Conservation (phyloP, 2,888 invertebrate species). For the Eumacrocentrus americanus region DNA sequence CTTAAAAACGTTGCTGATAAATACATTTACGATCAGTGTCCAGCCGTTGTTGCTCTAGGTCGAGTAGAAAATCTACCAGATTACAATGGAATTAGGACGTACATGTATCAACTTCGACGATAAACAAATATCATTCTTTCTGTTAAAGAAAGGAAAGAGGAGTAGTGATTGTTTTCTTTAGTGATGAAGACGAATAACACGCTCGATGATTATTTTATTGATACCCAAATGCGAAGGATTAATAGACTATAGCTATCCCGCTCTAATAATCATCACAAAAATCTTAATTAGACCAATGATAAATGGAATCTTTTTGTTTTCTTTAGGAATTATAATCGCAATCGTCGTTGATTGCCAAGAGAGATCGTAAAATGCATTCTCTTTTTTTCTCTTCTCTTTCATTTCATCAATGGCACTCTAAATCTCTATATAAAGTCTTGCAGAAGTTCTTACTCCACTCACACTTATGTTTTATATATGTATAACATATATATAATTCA, state of each 20-base stretch:
- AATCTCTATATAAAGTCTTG: constrained; percentile 6
- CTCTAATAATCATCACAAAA: constrained; percentile 6
- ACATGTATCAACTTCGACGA: too few relatives aligned
- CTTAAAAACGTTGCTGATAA: too few relatives aligned
- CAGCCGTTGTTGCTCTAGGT: too few relatives aligned
- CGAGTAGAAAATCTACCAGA: too few relatives aligned
- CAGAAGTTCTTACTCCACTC: constrained; percentile 6
- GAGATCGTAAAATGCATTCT: not conserved
- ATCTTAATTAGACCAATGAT: constrained; percentile 16
- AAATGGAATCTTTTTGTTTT: not conserved
- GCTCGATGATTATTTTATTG: constrained; percentile 17
- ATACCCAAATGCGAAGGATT: constrained; percentile 15
- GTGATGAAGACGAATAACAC: not conserved
- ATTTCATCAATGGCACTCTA: constrained; percentile 23
- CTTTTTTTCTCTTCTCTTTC: not conserved
- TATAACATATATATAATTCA: constrained; percentile 22
- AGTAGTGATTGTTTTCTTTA: too few relatives aligned
- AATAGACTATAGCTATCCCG: constrained; percentile 7
- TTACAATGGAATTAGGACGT: too few relatives aligned
- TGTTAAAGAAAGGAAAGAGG: too few relatives aligned
- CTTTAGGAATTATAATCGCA: not conserved
- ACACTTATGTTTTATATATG: constrained; percentile 3
- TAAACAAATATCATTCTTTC: too few relatives aligned
- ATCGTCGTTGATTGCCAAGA: not conserved
- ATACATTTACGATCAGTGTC: too few relatives aligned